Evolutionary conservation across 2,888 invertebrate genomes (phyloP).

Genomic region (Drosophila melanosoma): DNA sequence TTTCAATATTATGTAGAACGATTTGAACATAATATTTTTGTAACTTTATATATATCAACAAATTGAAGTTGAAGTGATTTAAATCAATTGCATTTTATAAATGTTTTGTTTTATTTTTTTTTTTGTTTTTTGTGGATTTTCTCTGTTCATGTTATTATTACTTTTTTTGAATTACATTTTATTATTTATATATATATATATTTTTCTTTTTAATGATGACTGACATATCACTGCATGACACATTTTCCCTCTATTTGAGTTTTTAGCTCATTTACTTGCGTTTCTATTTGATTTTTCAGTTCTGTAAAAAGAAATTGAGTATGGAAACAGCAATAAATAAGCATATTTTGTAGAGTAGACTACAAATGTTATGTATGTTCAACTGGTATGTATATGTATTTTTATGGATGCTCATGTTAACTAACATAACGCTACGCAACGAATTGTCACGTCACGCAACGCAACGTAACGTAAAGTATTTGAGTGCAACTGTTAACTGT

Average conservation of each 20-base stretch:
- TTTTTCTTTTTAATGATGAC: slow-evolving; percentile 71
- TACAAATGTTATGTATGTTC: slow-evolving; percentile 81
- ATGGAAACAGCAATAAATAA: slow-evolving; percentile 85
- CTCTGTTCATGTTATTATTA: slow-evolving; percentile 21
- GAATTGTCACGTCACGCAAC: slow-evolving; percentile 24
- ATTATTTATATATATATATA: slow-evolving; percentile 46
- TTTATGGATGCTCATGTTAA: slow-evolving; percentile 58
- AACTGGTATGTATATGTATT: slow-evolving; percentile 65
- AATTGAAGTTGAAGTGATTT: slow-evolving; percentile 63
- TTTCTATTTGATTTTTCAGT: slow-evolving; percentile 98
- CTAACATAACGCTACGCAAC: slow-evolving; percentile 44
- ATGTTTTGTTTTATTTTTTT: slow-evolving; percentile 40
- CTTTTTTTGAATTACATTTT: slow-evolving; percentile 49
- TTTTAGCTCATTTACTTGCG: slow-evolving; percentile 98
- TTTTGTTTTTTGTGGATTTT: background rate
- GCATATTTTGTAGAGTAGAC: slow-evolving; percentile 85
- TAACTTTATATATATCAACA: slow-evolving; percentile 62
- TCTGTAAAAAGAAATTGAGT: slow-evolving; percentile 90
- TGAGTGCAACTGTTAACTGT: slow-evolving; percentile 47
- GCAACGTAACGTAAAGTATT: slow-evolving; percentile 33
- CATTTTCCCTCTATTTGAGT: slow-evolving; percentile 98
- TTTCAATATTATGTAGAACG: slow-evolving; percentile 53
- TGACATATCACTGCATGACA: slow-evolving; percentile 94
- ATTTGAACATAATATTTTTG: slow-evolving; percentile 48
- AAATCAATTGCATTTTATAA: slow-evolving; percentile 63